Percentiles rank a stretch among this genome's conserved stretches.
These are phyloP conservation scores for Scaptomyza hsui DNA, from an alignment of 1,140 invertebrate species.

Conservation along the genomic window DNA sequence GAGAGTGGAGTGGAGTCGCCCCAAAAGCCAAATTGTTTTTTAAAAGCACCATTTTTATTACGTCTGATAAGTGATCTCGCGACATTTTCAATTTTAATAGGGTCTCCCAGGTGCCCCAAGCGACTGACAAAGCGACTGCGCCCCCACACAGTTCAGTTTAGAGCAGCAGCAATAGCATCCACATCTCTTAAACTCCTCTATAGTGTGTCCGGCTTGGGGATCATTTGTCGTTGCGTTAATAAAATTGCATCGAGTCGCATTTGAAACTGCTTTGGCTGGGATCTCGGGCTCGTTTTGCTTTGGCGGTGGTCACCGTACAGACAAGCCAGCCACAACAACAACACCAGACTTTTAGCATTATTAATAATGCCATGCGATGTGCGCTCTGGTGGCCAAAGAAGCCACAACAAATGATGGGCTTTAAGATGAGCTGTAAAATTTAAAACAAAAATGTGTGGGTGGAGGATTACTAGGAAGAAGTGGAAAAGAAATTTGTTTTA, in stretches of 20 bases:
- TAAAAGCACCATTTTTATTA: constrained; percentile 83
- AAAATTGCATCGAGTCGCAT: constrained; percentile 83
- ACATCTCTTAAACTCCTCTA: constrained; percentile 21
- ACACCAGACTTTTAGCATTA: constrained; percentile 56
- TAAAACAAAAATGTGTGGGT: no score
- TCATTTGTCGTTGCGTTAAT: constrained; percentile 83
- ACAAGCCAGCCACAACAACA: constrained; percentile 23
- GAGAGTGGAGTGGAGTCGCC: constrained; percentile 15
- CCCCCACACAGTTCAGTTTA: constrained; percentile 29
- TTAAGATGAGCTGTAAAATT: neutral
- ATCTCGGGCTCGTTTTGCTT: constrained; percentile 29
- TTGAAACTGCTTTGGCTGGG: constrained; percentile 77
- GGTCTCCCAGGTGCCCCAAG: constrained; percentile 56
- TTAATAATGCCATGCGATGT: constrained; percentile 72
- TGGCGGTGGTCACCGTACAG: constrained; percentile 44
- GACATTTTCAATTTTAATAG: constrained; percentile 83
- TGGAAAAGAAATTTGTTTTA: no score
- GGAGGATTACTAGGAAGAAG: no score
- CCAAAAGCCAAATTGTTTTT: constrained; percentile 82
- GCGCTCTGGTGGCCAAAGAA: constrained; percentile 34
- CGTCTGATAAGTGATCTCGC: constrained; percentile 81
- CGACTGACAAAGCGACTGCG: constrained; percentile 26
- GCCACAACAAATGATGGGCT: neutral
- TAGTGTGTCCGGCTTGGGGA: constrained; percentile 52
- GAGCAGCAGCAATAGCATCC: constrained; percentile 29